A percentile compares a stretch with the other conserved stretches of the same genome.
phyloP scores from a whole-genome alignment of 2,113 vertebrate species.

The Grammomys dolichurus region DNA sequence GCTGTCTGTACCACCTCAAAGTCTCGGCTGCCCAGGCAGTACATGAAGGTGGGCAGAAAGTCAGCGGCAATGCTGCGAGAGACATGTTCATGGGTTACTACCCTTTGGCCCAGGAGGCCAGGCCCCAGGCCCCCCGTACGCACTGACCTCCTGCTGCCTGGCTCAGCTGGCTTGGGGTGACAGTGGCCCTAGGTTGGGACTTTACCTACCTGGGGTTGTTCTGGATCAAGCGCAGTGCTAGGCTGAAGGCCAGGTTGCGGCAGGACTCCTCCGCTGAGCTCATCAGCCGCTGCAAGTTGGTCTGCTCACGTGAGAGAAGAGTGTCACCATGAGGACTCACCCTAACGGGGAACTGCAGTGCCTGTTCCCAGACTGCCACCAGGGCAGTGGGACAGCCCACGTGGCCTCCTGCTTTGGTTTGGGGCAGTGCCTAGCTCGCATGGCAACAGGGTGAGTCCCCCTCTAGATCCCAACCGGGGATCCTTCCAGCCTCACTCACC shows the following conservation, averaged over 20 bases:
- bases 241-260: slow-evolving; percentile 95
- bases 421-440: no score
- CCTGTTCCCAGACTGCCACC: neutral
- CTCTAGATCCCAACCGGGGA: neutral
- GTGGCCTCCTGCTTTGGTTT: accelerated
- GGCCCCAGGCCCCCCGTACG: neutral
- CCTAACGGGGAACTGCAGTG: neutral
- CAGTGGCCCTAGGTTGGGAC: neutral
- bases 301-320: slow-evolving; percentile 84
- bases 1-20: slow-evolving; percentile 98
- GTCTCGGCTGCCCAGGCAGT: slow-evolving; percentile 96
- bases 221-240: slow-evolving; percentile 96
- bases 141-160: neutral
- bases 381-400: neutral
- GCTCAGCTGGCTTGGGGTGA: neutral
- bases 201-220: slow-evolving; percentile 93
- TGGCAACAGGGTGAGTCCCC: neutral
- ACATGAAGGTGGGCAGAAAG: slow-evolving; percentile 98
- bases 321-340: neutral
- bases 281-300: slow-evolving; percentile 97
- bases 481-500: slow-evolving; percentile 87
- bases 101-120: neutral
- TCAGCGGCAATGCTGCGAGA: slow-evolving; percentile 92
- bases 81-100: neutral
- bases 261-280: slow-evolving; percentile 94